Conservation (phyloP, 2,888 invertebrate genomes). For the Ophion obscuratus region DNA sequence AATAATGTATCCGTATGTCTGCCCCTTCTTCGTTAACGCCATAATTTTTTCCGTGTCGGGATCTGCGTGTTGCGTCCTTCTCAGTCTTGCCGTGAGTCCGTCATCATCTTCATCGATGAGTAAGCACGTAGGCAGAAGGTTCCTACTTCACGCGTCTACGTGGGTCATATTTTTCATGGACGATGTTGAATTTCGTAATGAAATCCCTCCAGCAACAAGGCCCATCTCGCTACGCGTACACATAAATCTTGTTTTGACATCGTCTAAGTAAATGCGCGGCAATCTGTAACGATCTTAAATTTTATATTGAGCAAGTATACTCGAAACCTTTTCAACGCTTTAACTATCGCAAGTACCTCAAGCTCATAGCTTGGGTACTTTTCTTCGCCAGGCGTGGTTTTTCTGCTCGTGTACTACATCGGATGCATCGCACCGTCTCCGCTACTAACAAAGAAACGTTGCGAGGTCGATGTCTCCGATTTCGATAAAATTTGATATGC, state of each 20-base stretch:
- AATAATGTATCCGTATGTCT: slow-evolving; percentile 10
- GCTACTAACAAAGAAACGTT: too few species aligned
- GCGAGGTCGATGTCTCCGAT: too few species aligned
- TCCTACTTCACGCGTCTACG: slow-evolving; percentile 66
- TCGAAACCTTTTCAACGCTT: slow-evolving; percentile 60
- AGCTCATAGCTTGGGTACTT: slow-evolving; percentile 39
- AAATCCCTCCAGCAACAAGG: slow-evolving; percentile 65
- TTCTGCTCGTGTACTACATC: slow-evolving; percentile 43
- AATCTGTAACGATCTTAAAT: too few species aligned
- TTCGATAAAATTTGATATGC: too few species aligned
- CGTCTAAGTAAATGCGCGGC: too few species aligned
- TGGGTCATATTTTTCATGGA: slow-evolving; percentile 65
- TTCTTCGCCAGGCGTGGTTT: slow-evolving; percentile 62
- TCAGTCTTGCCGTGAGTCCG: not conserved
- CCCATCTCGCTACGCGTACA: not conserved
- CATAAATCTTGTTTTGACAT: not conserved
- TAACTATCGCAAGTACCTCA: slow-evolving; percentile 62
- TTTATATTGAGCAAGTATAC: slow-evolving; percentile 60
- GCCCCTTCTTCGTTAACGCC: not conserved
- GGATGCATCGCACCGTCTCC: slow-evolving; percentile 59
- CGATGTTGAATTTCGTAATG: slow-evolving; percentile 65
- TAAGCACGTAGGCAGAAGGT: slow-evolving; percentile 33
- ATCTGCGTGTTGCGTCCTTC: slow-evolving; percentile 43
- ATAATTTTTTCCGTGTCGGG: slow-evolving; percentile 19
- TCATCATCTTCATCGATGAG: slow-evolving; percentile 13